phyloP scores from a whole-genome alignment of 37 sponge, comb jelly and placozoan species.

The Crambe crambe region DNA sequence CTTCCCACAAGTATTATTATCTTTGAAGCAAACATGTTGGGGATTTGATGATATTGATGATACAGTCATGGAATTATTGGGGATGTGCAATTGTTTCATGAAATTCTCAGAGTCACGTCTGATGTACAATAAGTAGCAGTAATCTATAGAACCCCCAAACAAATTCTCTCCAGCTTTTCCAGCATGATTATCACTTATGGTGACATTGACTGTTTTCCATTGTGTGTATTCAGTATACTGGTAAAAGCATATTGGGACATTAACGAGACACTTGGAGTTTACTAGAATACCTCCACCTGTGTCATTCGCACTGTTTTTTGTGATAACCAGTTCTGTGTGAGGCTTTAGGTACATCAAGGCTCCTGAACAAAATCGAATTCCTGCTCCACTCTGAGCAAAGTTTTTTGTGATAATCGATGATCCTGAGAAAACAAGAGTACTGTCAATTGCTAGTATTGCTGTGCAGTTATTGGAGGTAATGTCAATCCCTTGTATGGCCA shows the following conservation, averaged over 20 bases:
- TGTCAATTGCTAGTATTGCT: background rate
- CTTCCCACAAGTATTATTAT: background rate
- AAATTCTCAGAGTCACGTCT: background rate
- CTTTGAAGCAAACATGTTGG: slow-evolving; percentile 9
- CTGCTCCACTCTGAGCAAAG: slow-evolving; percentile 24
- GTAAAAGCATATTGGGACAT: slow-evolving; percentile 31
- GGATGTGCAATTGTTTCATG: background rate
- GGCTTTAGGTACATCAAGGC: slow-evolving; percentile 14
- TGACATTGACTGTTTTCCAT: background rate
- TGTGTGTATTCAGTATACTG: slow-evolving; percentile 3
- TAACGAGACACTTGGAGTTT: slow-evolving; percentile 3
- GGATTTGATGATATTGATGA: slow-evolving; percentile 16
- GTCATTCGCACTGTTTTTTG: slow-evolving; percentile 4
- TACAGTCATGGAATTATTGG: background rate
- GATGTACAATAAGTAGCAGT: background rate
- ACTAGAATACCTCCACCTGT: slow-evolving; percentile 40
- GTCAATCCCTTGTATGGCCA: background rate
- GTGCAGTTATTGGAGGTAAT: slow-evolving; percentile 1
- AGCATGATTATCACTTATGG: background rate
- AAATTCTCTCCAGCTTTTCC: background rate
- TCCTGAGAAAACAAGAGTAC: slow-evolving; percentile 1
- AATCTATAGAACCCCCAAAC: slow-evolving; percentile 17
- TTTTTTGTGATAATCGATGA: slow-evolving; percentile 2
- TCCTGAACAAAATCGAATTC: slow-evolving; percentile 19
- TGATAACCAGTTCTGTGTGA: slow-evolving; percentile 3